Base-by-base conservation (phyloP, 2,113 vertebrate species). In the Hydrochoerus hydrochaeris region DNA sequence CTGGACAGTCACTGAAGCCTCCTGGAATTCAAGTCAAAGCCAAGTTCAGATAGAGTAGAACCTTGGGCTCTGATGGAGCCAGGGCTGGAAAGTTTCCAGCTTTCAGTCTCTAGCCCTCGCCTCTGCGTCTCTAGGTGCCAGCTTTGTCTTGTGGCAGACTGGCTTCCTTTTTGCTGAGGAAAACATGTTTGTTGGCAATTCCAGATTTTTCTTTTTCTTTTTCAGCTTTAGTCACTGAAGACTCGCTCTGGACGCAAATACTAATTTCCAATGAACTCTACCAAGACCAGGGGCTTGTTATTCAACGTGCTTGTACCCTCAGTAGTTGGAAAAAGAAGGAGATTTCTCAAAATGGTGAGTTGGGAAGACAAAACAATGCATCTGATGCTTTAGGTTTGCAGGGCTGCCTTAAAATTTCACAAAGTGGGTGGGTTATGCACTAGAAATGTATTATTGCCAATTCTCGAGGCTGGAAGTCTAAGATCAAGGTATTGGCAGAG, bases 121-220 rank as follows among this genome's bases (percentile, higher is more conserved):
- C 62, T 91, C 94, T 73, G 71, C 49, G 10, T 28, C 54, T 80
- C 89, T 13, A 77, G 63, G 52, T 82, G 38, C 86, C 90, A 73
- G 65, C 58, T 92, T 95, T 46, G 52, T 86, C 87, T 82, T 44
- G 52, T 7, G 60, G 67, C 52, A 71, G 49, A 63, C 78, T 91
- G 90, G 78, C 54, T 94, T 91, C 49, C 85, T 85, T 81, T 77
- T 38, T 63, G 28, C 60, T 28, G n/a, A 46, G 54, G 78, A 77
- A 93, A 81, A 85, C 17, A 73, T 0, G 0, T 19, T 69, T 49
- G 52, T 41, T 88, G 85, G 82, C 63, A 58, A 38, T 44, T 83
- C 41, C 41, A 26, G 2, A 52, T 92, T 85, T 94, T 93, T 86
- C 94, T 85, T 30, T 62, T 30, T 38, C 8, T 77, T 94, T 95